These are phyloP conservation scores for Colistium nudipinnis DNA, from an alignment of 2,113 vertebrate species.

Conservation along the genomic window DNA sequence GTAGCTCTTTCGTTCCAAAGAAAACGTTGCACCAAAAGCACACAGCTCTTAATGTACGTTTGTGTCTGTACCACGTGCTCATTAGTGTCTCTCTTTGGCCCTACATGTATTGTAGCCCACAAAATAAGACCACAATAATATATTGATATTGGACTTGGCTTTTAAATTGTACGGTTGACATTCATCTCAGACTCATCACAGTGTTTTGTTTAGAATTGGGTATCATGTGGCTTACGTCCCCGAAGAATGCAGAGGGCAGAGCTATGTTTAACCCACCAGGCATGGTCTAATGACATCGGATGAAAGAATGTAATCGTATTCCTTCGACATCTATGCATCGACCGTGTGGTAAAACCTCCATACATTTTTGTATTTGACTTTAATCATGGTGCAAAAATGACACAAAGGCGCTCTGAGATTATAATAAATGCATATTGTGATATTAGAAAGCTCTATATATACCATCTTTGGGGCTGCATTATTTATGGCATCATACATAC, in stretches of 20 bases:
- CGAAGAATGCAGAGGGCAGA: too few relatives aligned
- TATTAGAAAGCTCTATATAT: neutral
- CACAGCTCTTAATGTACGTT: too few relatives aligned
- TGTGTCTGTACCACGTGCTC: too few relatives aligned
- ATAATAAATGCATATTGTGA: slow-evolving; percentile 2
- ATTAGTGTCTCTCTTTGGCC: neutral
- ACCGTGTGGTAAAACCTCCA: too few relatives aligned
- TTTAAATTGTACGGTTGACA: too few relatives aligned
- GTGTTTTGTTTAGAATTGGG: neutral
- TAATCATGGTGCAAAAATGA: neutral
- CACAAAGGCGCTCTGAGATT: neutral
- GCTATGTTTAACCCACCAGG: neutral
- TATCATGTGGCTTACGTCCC: too few relatives aligned
- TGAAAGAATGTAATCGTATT: neutral
- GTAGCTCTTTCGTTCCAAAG: neutral
- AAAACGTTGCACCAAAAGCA: neutral
- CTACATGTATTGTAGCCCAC: too few relatives aligned
- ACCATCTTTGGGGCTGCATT: neutral
- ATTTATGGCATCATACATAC: neutral
- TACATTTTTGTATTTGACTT: too few relatives aligned
- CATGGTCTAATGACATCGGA: neutral
- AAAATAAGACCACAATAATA: neutral
- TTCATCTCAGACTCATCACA: neutral
- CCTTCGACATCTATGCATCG: too few relatives aligned
- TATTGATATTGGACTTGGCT: neutral